Evolutionary conservation across 2,797 vertebrate species (phyloP).

Genomic region (Thripadectes ignobilis): DNA sequence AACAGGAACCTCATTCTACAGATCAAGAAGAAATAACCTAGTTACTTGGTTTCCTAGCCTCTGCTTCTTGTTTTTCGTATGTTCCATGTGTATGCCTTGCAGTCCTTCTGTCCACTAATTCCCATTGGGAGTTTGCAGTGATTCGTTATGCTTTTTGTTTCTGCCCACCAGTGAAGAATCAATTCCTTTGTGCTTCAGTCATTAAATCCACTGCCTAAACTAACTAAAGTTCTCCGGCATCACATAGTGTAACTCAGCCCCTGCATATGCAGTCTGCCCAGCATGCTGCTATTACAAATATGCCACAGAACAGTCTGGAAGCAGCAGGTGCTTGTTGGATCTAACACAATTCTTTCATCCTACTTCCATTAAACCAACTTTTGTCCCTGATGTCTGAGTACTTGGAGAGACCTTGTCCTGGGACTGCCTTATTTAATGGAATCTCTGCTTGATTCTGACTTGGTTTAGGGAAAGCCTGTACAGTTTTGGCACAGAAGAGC

Average conservation of each 20-base stretch:
- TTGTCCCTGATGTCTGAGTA: neutral
- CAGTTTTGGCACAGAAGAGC: neutral
- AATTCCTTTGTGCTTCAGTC: neutral
- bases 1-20: neutral
- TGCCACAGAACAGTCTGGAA: neutral
- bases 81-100: neutral
- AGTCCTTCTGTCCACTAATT: neutral
- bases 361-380: neutral
- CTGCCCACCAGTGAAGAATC: neutral
- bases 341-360: neutral
- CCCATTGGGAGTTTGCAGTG: neutral
- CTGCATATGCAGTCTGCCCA: fast-evolving
- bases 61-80: neutral
- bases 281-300: neutral
- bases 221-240: neutral
- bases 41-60: neutral
- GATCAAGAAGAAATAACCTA: neutral
- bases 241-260: neutral
- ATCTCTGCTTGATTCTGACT: neutral
- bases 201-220: constrained; percentile 18
- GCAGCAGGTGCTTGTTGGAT: neutral
- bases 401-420: neutral
- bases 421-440: neutral
- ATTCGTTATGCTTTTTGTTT: constrained; percentile 29
- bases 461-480: neutral